Base-by-base conservation (phyloP, 2,888 invertebrate genomes). In the Chymomyza procnemis region DNA sequence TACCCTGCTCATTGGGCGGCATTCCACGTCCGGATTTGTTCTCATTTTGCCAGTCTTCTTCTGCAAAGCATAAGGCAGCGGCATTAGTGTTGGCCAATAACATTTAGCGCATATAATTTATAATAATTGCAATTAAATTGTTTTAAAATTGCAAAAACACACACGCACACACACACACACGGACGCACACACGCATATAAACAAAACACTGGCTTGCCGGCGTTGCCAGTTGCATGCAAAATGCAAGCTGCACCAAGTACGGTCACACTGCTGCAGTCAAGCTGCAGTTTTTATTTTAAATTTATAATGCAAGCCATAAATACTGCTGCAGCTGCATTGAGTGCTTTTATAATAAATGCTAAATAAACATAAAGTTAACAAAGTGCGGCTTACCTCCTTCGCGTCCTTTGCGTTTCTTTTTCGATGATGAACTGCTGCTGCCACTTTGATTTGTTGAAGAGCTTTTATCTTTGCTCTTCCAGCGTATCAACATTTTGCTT, bases 381-480 rank as follows among this genome's bases (percentile, higher is more conserved):
- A n/a, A n/a, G 26, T 69, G 63, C n/a, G n/a, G 50, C 52, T 60
- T 70, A 95, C 95, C 95, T 93, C 95, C 96, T 88, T 96, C 96
- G 85, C 96, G 93, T 83, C 96, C 96, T 91, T 96, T 96, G 81
- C 96, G 92, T 90, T 96, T 96, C 92, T 96, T 96, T 92, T 96
- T 96, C 67, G 94, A 94, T 67, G 94, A 93, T 57, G 91, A 91
- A 72, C 92, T 91, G 64, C 92, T 92, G 66, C 91, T 90, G 72
- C 92, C 92, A 66, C 92, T 91, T 68, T 92, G 92, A 80, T 95
- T 95, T 88, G 95, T 93, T 77, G 94, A 94, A 76, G 94, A 92
- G 88, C 92, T 91, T 91, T 96, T 96, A 91, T 96, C 96, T 93
- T 95, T 96, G 90, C 95, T 95, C 91, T 96, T 96, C 96, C 96